phyloP scores from a whole-genome alignment of 2,113 vertebrate genomes.

The Oncorhynchus gorbuscha region DNA sequence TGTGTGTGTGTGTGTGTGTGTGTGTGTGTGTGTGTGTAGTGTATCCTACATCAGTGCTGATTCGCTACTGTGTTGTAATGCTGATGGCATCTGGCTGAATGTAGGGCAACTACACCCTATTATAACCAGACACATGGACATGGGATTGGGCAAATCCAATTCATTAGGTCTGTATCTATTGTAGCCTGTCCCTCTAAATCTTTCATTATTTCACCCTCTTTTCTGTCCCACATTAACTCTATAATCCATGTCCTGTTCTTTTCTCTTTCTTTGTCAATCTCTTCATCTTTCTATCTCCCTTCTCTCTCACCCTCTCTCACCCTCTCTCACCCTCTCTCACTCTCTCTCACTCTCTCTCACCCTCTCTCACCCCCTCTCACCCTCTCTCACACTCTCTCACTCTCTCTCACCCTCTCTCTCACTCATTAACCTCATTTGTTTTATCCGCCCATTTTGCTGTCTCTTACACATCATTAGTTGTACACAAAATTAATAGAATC shows the following conservation, averaged over 20 bases:
- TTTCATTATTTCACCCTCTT: not conserved
- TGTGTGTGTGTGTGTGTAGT: not conserved
- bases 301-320: not conserved
- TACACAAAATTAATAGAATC: not conserved
- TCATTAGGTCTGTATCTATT: not conserved
- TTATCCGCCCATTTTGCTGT: not conserved
- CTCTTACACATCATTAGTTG: not conserved
- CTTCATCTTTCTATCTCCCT: not conserved
- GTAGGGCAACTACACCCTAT: not conserved
- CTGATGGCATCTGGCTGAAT: not conserved
- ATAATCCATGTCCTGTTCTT: not conserved
- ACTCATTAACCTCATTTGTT: not conserved
- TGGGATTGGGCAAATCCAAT: not conserved
- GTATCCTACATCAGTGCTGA: not conserved
- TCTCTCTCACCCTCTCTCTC: not conserved
- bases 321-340: not conserved
- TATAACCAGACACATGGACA: not conserved
- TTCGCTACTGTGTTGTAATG: not conserved
- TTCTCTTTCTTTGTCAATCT: not conserved
- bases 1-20: no score
- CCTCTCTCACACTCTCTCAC: not conserved
- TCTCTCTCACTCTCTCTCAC: not conserved
- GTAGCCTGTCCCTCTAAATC: no score
- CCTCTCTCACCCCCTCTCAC: no score
- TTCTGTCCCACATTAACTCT: not conserved